phyloP scores from a whole-genome alignment of 2,113 vertebrate species.

The Brachypodius melanocephalos region DNA sequence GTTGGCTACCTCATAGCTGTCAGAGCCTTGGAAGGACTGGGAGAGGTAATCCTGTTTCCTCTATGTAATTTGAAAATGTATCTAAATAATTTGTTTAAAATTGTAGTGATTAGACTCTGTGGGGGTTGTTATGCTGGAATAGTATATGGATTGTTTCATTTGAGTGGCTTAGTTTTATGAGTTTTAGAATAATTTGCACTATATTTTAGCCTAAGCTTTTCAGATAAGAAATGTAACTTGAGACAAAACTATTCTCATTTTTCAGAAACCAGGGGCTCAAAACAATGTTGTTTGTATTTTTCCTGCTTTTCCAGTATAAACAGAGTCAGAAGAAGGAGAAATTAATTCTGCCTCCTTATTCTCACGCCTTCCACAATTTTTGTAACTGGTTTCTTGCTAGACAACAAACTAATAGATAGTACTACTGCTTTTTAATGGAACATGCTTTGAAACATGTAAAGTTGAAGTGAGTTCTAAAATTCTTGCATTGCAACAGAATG shows the following conservation, averaged over 20 bases:
- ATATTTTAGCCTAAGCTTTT: neutral
- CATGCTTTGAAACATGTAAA: neutral
- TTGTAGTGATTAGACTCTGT: neutral
- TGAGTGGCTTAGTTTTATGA: neutral
- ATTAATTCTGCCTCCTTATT: neutral
- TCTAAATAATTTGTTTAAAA: neutral
- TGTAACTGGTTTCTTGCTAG: neutral
- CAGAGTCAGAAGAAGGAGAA: neutral
- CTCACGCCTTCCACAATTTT: neutral
- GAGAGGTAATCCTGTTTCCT: slow-evolving; percentile 80
- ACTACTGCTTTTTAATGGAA: neutral
- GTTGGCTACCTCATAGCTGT: slow-evolving; percentile 85
- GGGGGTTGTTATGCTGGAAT: neutral
- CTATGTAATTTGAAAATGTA: neutral
- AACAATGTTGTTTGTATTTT: neutral
- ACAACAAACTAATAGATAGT: neutral
- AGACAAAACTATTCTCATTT: neutral
- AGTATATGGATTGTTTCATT: neutral
- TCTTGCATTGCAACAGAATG: neutral
- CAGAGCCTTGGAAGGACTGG: slow-evolving; percentile 88
- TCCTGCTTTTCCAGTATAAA: neutral
- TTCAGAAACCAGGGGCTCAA: neutral
- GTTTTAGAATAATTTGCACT: neutral
- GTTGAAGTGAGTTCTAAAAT: neutral
- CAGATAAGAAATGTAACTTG: neutral